These are phyloP conservation scores for Lithophane socia DNA, from an alignment of 2,888 invertebrate species.

Conservation along the genomic window DNA sequence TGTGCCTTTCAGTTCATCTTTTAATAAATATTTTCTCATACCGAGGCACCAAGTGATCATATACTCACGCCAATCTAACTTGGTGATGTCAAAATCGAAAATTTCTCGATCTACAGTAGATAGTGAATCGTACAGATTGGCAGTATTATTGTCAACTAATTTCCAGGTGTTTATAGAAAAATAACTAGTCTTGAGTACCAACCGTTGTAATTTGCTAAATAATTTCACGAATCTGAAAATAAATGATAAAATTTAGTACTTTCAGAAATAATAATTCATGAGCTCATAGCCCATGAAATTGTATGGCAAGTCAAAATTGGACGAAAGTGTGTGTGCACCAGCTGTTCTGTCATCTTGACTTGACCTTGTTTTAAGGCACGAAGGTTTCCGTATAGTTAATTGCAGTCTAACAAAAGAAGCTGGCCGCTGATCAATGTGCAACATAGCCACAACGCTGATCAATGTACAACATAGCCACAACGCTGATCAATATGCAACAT, in stretches of 20 bases:
- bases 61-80: background rate
- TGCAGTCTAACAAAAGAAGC: too few species aligned
- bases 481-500: too few species aligned
- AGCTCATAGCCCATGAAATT: too few species aligned
- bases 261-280: too few species aligned
- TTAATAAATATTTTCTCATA: background rate
- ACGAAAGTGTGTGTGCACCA: background rate
- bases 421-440: too few species aligned
- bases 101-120: background rate
- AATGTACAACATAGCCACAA: too few species aligned
- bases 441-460: too few species aligned
- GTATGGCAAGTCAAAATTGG: background rate
- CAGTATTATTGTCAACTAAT: background rate
- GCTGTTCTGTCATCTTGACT: too few species aligned
- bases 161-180: background rate
- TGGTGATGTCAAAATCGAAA: background rate
- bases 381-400: too few species aligned
- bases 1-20: background rate
- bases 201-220: background rate
- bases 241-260: background rate
- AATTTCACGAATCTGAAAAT: background rate
- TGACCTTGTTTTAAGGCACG: too few species aligned
- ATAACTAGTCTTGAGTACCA: background rate
- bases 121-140: background rate
- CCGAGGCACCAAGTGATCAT: background rate